Conservation (phyloP, 2,113 vertebrate genomes). For the Nerophis lumbriciformis region DNA sequence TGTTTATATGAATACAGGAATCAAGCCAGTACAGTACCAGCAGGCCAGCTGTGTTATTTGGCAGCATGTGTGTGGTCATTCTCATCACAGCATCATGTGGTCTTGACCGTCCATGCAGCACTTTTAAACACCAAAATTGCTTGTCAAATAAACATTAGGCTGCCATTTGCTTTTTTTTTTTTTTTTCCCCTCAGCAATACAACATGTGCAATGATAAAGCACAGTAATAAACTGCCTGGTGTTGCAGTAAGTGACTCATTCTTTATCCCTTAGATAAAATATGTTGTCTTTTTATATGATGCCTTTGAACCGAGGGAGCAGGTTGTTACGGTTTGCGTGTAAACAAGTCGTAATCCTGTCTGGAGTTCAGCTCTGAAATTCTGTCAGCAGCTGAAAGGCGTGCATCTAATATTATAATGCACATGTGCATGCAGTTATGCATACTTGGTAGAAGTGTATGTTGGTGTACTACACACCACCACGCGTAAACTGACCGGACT, state of each 20-base stretch:
- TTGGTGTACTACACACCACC: conserved; percentile 30
- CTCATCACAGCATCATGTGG: conserved; percentile 31
- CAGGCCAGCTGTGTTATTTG: conserved; percentile 9
- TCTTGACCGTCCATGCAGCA: conserved; percentile 35
- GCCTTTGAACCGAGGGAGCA: conserved; percentile 10
- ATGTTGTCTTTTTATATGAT: background rate
- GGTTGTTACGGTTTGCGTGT: background rate
- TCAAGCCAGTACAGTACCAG: background rate
- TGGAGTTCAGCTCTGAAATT: background rate
- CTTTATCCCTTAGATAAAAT: background rate
- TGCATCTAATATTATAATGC: background rate
- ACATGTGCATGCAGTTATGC: conserved; percentile 4
- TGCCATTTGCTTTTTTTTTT: conserved; percentile 25
- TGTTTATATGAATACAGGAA: background rate
- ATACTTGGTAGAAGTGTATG: conserved; percentile 34
- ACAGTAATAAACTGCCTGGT: conserved; percentile 47
- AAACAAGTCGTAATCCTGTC: background rate
- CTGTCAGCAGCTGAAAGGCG: no score
- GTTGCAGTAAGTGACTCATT: conserved; percentile 26
- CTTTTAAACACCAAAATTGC: conserved; percentile 56
- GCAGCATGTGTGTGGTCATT: conserved; percentile 40
- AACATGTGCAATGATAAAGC: conserved; percentile 45
- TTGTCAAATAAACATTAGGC: conserved; percentile 61
- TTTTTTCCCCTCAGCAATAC: conserved; percentile 54
- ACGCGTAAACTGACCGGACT: conserved; percentile 35